These are phyloP conservation scores for Rhipidura dahli DNA, from an alignment of 2,113 vertebrate genomes.

Conservation along the genomic window DNA sequence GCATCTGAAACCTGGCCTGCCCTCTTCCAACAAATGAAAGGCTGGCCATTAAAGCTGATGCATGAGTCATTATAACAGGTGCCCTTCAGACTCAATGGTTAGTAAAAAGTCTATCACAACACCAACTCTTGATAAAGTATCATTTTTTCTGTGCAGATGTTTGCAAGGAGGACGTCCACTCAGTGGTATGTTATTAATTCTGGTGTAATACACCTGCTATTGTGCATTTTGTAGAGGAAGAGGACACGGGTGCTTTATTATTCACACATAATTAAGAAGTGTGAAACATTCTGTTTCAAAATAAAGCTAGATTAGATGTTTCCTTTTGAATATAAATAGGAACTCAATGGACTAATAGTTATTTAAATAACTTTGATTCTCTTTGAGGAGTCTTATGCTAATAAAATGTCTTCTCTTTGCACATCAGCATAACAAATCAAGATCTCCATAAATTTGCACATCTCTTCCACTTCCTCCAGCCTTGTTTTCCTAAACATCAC, in stretches of 20 bases:
- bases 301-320: neutral
- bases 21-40: neutral
- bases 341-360: neutral
- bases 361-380: slow-evolving; percentile 1
- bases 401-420: neutral
- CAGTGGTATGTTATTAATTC: neutral
- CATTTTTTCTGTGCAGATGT: neutral
- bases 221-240: neutral
- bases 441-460: neutral
- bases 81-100: neutral
- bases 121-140: neutral
- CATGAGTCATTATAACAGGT: neutral
- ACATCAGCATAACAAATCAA: neutral
- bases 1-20: neutral
- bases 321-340: neutral
- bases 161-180: neutral
- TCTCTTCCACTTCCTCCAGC: neutral
- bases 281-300: neutral
- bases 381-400: neutral
- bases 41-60: neutral
- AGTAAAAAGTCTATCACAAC: neutral
- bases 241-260: neutral
- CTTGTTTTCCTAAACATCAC: neutral
- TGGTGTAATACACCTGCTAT: neutral
- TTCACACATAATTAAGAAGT: neutral